Evolutionary conservation across 2,113 vertebrate genomes (phyloP), one percentile per base, ranked within the genome.

Genomic region (Embiotoca jacksoni): DNA sequence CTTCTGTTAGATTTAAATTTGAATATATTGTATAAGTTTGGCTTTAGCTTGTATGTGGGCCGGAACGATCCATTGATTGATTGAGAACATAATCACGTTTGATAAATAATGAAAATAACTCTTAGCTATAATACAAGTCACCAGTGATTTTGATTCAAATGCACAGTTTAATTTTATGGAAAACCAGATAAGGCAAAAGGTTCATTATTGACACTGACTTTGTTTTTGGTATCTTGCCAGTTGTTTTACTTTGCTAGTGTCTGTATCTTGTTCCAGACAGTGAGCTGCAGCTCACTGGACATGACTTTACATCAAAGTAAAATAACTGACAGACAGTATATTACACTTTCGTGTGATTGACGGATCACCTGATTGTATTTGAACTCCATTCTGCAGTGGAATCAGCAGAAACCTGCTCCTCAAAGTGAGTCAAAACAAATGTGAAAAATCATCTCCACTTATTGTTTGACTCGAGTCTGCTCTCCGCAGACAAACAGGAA

Each of bases 401-500:
- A 60, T 79, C 53, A 8, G n/a, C 32, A 33, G 23, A 23, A 64
- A 80, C 73, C 72, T 49, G 13, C 52, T 61, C 54, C 16, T 73
- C 35, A 31, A 62, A 78, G 63, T 57, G 44, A 73, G 57, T 66
- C 50, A 36, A 80, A 88, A 64, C 53, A 69, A 79, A 73, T 33
- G n/a, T 44, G n/a, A 77, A 73, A 75, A 83, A 71, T 39, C 16
- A 31, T 74, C 70, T 46, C 10, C 46, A 49, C n/a, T 50, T 6
- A 54, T 35, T 56, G 30, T 78, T 71, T 83, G 76, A 88, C 82
- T 73, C 37, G 3, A 57, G 73, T 39, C 63, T 67, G 78, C 59
- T 72, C 59, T 85, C 54, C 31, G 4, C 23, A 66, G 79, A 78
- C 74, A 87, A 84, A 87, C 82, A 82, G 88, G 81, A 86, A 88